Conservation (phyloP, 1,140 invertebrate species). For the Drosophila guanche region DNA sequence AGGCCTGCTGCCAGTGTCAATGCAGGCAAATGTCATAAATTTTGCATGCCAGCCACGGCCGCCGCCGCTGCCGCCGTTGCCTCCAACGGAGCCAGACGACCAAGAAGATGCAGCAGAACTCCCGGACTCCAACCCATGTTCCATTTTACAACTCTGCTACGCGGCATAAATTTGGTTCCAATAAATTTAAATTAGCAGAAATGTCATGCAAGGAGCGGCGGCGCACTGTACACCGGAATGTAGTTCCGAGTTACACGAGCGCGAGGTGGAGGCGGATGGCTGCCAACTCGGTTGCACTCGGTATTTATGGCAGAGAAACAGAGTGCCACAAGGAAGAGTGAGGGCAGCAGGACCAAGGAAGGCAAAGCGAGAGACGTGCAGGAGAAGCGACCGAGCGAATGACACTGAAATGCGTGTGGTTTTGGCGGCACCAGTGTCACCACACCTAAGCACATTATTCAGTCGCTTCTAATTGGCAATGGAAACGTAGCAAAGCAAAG, state of each 20-base stretch:
- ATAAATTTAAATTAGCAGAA: conserved; percentile 78
- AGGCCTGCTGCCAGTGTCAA: conserved; percentile 65
- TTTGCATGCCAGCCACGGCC: conserved; percentile 34
- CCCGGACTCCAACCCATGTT: background rate
- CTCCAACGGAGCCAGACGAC: conserved; percentile 1
- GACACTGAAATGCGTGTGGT: conserved; percentile 49
- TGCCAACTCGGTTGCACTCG: conserved; percentile 53
- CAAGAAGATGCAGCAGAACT: conserved; percentile 27
- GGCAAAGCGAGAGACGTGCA: background rate
- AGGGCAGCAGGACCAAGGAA: conserved; percentile 6
- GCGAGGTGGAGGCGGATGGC: conserved; percentile 1
- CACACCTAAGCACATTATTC: conserved; percentile 64
- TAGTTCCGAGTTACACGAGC: conserved; percentile 38
- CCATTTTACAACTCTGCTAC: conserved; percentile 10
- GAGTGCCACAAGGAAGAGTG: background rate
- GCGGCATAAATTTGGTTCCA: conserved; percentile 72
- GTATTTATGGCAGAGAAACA: conserved; percentile 62
- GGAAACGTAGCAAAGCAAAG: too few relatives aligned
- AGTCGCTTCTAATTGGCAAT: conserved; percentile 13
- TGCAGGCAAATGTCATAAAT: conserved; percentile 73
- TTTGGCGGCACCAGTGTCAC: conserved; percentile 29
- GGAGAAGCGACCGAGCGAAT: background rate
- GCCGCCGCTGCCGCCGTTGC: too few relatives aligned
- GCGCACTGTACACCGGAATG: conserved; percentile 24
- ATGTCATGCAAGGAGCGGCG: conserved; percentile 41